phyloP scores from a whole-genome alignment of 2,888 invertebrate species.

The Caenorhabditis panamensis region DNA sequence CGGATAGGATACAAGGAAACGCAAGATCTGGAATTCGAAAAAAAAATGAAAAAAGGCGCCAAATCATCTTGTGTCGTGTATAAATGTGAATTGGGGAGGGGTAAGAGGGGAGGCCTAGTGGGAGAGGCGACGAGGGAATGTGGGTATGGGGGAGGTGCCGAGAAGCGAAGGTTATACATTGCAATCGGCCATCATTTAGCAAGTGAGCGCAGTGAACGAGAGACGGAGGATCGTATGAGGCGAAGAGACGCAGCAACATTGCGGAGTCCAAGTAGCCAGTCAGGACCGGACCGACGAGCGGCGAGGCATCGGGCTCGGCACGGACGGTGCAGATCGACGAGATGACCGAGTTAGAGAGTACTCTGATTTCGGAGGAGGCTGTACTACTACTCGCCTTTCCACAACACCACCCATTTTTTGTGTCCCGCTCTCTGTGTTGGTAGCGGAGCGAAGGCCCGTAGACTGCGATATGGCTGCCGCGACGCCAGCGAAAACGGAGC shows the following conservation, averaged over 20 bases:
- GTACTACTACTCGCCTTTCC: constrained; percentile 34
- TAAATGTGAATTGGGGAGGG: constrained; percentile 47
- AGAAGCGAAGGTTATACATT: constrained; percentile 62
- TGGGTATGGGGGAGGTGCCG: constrained; percentile 27
- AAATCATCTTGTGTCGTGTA: constrained; percentile 54
- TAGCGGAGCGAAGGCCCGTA: constrained; percentile 17
- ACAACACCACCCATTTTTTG: constrained; percentile 31
- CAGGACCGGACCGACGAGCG: constrained; percentile 35
- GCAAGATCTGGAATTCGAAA: constrained; percentile 15
- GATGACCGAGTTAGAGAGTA: constrained; percentile 50
- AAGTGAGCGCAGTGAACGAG: constrained; percentile 58
- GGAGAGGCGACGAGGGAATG: constrained; percentile 24
- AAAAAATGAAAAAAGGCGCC: constrained; percentile 56
- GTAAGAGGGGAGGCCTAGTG: constrained; percentile 19
- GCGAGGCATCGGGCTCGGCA: constrained; percentile 34
- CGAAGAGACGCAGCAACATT: constrained; percentile 33
- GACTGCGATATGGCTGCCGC: constrained; percentile 15
- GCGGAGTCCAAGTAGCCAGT: constrained; percentile 55
- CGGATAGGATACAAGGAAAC: neutral
- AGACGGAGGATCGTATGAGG: constrained; percentile 10
- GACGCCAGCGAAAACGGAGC: constrained; percentile 4
- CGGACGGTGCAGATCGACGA: constrained; percentile 44
- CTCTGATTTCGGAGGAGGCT: constrained; percentile 54
- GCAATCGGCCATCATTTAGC: constrained; percentile 65
- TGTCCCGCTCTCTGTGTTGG: constrained; percentile 18